Percentiles rank a stretch among this genome's conserved stretches.
Evolutionary conservation across 2,113 vertebrate species (phyloP).

Genomic region (Ophthalmolycus amberensis): DNA sequence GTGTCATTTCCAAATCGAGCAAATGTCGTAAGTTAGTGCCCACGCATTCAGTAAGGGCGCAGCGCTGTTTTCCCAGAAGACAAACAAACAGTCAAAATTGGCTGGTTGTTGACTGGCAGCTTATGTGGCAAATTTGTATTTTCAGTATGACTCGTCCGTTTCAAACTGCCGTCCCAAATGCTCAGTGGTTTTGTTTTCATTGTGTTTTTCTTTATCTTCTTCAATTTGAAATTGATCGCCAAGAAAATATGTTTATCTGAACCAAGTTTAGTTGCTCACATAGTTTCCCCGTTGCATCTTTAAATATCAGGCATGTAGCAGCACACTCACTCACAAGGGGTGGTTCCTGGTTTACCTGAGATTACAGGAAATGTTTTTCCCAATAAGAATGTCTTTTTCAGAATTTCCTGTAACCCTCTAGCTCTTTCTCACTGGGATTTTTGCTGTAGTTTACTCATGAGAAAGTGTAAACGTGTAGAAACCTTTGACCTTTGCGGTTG

Average conservation of each 20-base stretch:
- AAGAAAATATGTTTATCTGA: background rate
- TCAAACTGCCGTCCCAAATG: conserved; percentile 13
- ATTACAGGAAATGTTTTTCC: conserved; percentile 31
- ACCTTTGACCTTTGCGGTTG: conserved; percentile 68
- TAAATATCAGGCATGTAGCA: background rate
- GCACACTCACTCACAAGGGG: background rate
- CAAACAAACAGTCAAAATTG: conserved; percentile 21
- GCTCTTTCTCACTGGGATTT: conserved; percentile 59
- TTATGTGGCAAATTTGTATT: background rate
- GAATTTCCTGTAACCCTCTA: conserved; percentile 9
- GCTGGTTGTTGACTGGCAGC: conserved; percentile 46
- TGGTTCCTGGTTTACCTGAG: conserved; percentile 50
- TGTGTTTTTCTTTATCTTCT: background rate
- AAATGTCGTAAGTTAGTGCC: conserved; percentile 12
- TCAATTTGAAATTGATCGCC: background rate
- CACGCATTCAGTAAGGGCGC: conserved; percentile 23
- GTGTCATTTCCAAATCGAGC: conserved; percentile 21
- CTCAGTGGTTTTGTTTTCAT: background rate
- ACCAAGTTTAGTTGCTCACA: background rate
- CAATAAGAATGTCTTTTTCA: background rate
- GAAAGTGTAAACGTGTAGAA: conserved; percentile 30
- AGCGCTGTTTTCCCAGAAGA: conserved; percentile 44
- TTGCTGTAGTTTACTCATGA: conserved; percentile 55
- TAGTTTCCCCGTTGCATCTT: background rate
- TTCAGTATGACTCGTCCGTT: conserved; percentile 16